Percentiles rank a stretch among this genome's conserved stretches.
phyloP scores from a whole-genome alignment of 2,888 invertebrate genomes.

The Antitype chi region DNA sequence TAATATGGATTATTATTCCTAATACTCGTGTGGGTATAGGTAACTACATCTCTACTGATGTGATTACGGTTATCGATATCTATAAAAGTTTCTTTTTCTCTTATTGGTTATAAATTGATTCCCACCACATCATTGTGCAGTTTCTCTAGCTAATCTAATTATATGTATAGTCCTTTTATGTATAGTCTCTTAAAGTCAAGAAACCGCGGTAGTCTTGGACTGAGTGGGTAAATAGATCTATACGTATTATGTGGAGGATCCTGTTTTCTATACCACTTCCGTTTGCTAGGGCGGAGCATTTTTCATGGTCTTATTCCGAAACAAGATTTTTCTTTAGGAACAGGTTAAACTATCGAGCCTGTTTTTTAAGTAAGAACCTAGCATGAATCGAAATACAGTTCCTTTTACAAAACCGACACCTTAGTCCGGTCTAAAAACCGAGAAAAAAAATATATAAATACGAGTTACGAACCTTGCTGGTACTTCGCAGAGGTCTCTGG shows the following conservation, averaged over 20 bases:
- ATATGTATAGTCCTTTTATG: not conserved
- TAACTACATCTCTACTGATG: too few relatives aligned
- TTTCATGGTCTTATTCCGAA: not conserved
- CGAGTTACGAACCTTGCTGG: slow-evolving; percentile 76
- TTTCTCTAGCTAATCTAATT: not conserved
- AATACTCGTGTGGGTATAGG: not conserved
- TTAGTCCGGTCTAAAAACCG: too few relatives aligned
- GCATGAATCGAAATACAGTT: too few relatives aligned
- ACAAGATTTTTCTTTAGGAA: not conserved
- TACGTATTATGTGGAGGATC: not conserved
- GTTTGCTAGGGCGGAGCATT: not conserved
- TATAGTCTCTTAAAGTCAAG: not conserved
- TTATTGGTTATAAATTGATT: not conserved
- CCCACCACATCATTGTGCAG: not conserved
- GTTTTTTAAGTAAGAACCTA: too few relatives aligned
- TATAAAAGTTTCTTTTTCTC: too few relatives aligned
- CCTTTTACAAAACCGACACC: too few relatives aligned
- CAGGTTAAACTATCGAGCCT: too few relatives aligned
- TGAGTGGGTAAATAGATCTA: not conserved
- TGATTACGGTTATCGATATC: too few relatives aligned
- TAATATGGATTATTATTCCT: not conserved
- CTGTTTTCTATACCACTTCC: not conserved
- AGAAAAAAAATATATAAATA: too few relatives aligned
- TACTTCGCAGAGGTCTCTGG: slow-evolving; percentile 78
- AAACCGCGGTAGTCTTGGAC: not conserved